Evolutionary conservation across 2,797 vertebrate genomes (phyloP).

Genomic region (Sebastes nivosus): DNA sequence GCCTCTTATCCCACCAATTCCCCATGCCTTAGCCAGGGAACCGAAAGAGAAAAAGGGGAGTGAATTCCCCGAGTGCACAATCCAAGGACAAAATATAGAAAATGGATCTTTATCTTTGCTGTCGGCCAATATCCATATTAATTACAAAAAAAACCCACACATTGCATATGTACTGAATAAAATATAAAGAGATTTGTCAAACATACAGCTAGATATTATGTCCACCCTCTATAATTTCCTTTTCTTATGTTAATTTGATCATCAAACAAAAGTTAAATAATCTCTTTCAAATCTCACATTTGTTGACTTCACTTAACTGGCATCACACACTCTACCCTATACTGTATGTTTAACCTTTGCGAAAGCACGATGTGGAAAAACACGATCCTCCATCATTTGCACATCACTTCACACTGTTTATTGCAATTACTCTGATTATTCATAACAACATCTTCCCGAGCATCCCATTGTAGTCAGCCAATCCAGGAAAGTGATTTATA

Average conservation of each 20-base stretch:
- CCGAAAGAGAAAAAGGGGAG: slow-evolving; percentile 78
- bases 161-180: slow-evolving; percentile 73
- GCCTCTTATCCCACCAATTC: slow-evolving; percentile 86
- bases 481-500: slow-evolving; percentile 74
- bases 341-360: slow-evolving; percentile 57
- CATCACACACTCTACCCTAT: slow-evolving; percentile 4
- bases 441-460: slow-evolving; percentile 62
- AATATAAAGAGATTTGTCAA: slow-evolving; percentile 75
- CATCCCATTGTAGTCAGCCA: slow-evolving; percentile 54
- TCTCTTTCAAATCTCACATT: slow-evolving; percentile 1
- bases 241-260: slow-evolving; percentile 41
- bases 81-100: slow-evolving; percentile 88
- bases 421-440: slow-evolving; percentile 71
- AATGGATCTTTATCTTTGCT: slow-evolving; percentile 86
- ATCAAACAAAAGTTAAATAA: slow-evolving; percentile 16
- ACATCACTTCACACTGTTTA: slow-evolving; percentile 72
- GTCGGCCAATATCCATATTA: slow-evolving; percentile 86
- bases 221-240: slow-evolving; percentile 15
- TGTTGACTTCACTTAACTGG: slow-evolving; percentile 3
- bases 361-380: slow-evolving; percentile 47
- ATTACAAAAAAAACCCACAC: slow-evolving; percentile 65
- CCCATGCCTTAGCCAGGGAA: slow-evolving; percentile 77
- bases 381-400: slow-evolving; percentile 59
- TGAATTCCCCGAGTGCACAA: slow-evolving; percentile 79
- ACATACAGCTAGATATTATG: slow-evolving; percentile 54